Evolutionary conservation across 2,113 vertebrate genomes (phyloP).

Genomic region (Circaetus cinerascens): DNA sequence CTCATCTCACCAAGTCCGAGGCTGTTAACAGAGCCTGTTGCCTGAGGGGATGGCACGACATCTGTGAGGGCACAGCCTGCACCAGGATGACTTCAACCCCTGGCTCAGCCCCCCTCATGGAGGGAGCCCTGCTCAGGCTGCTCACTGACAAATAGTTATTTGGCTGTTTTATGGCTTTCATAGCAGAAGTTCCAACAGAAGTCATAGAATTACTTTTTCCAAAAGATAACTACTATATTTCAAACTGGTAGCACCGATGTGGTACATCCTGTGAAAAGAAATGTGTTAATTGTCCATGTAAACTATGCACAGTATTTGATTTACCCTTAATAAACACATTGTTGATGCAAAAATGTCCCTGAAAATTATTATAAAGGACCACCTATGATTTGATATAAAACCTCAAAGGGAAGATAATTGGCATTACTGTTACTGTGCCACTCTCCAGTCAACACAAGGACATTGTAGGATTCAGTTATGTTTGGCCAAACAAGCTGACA

Average conservation of each 20-base stretch:
- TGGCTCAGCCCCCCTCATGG: accelerated
- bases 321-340: not conserved
- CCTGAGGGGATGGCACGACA: not conserved
- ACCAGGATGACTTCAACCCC: not conserved
- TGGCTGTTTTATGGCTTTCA: not conserved
- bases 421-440: not conserved
- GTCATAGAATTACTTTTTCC: not conserved
- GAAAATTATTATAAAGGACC: not conserved
- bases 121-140: not conserved
- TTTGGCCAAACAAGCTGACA: not conserved
- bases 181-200: not conserved
- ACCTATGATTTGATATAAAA: not conserved
- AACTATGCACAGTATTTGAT: not conserved
- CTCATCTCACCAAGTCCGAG: not conserved
- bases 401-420: not conserved
- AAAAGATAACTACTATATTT: not conserved
- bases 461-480: not conserved
- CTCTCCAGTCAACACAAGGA: not conserved
- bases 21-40: not conserved
- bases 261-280: not conserved
- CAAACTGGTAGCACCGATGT: not conserved
- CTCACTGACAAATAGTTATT: not conserved
- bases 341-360: not conserved
- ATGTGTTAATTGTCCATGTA: not conserved
- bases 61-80: not conserved